phyloP scores from a whole-genome alignment of 2,113 vertebrate species.

The Rynchops niger region DNA sequence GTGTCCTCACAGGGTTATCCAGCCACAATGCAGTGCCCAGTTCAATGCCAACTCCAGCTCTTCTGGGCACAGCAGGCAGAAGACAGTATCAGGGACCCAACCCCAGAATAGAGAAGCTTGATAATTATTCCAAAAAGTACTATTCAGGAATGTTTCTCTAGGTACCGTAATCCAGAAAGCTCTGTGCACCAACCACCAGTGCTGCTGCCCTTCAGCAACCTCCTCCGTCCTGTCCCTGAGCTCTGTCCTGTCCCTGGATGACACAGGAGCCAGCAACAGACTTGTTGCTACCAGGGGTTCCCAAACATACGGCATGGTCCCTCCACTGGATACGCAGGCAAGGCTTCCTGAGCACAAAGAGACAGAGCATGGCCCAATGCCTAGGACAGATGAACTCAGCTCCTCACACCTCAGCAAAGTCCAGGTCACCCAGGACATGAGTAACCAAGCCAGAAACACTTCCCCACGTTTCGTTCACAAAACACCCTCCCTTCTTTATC shows the following conservation, averaged over 20 bases:
- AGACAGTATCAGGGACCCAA: neutral
- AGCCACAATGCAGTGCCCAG: neutral
- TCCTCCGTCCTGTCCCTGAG: neutral
- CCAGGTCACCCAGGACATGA: neutral
- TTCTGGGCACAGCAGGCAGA: neutral
- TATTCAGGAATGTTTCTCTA: neutral
- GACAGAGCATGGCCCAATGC: neutral
- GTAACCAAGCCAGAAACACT: neutral
- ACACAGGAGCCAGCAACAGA: neutral
- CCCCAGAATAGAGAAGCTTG: neutral
- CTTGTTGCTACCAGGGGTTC: neutral
- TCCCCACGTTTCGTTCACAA: neutral
- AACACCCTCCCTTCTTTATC: neutral
- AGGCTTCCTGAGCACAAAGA: neutral
- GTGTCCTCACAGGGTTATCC: neutral
- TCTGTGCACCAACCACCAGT: neutral
- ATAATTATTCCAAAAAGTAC: neutral
- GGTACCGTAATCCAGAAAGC: neutral
- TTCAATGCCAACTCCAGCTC: neutral
- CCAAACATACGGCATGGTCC: neutral
- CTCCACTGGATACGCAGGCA: neutral
- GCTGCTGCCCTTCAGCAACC: neutral
- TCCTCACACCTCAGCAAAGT: neutral
- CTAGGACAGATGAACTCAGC: neutral
- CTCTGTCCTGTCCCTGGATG: neutral